These are phyloP conservation scores for Thalpophila matura DNA, from an alignment of 2,888 invertebrate genomes.

Conservation along the genomic window DNA sequence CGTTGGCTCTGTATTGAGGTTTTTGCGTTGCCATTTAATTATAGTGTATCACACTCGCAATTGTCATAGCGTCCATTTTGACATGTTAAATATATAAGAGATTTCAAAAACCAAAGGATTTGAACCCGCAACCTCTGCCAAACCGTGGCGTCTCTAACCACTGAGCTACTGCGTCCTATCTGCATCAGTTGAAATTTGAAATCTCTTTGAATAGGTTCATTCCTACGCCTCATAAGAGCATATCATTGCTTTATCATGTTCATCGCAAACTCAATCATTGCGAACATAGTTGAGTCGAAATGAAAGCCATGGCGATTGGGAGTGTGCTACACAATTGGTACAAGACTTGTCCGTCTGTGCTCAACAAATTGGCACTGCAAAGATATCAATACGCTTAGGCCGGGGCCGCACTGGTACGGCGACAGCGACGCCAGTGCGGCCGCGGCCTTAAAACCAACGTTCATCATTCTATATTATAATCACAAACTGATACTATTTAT, in stretches of 20 bases:
- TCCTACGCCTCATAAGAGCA: too few relatives aligned
- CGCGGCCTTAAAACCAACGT: conserved; percentile 17
- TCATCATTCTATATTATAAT: conserved; percentile 23
- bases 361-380: background rate
- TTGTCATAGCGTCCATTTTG: conserved; percentile 2
- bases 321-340: background rate
- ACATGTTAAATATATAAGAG: too few relatives aligned
- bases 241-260: too few relatives aligned
- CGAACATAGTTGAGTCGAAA: conserved; percentile 7
- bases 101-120: too few relatives aligned
- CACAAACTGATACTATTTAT: conserved; percentile 40
- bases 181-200: too few relatives aligned
- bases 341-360: too few relatives aligned
- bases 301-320: background rate
- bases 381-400: conserved; percentile 3
- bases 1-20: conserved; percentile 14
- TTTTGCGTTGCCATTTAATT: background rate
- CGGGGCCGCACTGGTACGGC: too few relatives aligned
- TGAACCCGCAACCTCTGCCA: too few relatives aligned
- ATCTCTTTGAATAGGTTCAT: too few relatives aligned
- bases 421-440: too few relatives aligned
- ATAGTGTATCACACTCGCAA: background rate
- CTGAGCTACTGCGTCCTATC: too few relatives aligned
- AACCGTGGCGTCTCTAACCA: too few relatives aligned
- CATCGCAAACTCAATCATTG: background rate